Conservation (phyloP, 2,797 vertebrate genomes). For the Microctenopoma stevenorrisi region DNA sequence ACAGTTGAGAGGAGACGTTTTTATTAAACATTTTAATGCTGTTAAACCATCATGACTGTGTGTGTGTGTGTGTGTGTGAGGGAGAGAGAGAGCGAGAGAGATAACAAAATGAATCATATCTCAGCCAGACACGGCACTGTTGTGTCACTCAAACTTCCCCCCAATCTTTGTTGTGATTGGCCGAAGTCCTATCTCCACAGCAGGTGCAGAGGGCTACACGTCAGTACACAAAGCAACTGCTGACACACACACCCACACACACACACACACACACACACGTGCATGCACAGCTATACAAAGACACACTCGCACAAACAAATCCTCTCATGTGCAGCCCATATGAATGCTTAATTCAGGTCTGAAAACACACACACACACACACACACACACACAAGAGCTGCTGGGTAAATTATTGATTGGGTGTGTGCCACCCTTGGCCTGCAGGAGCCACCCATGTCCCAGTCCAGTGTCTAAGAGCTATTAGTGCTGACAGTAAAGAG, state of each 20-base stretch:
- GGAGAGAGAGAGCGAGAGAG: conserved; percentile 22
- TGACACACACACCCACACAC: conserved; percentile 11
- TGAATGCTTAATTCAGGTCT: conserved; percentile 58
- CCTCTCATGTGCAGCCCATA: conserved; percentile 50
- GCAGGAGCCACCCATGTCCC: conserved; percentile 59
- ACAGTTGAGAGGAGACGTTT: conserved; percentile 11
- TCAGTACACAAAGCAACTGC: conserved; percentile 50
- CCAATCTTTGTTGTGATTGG: conserved; percentile 72
- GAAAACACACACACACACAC: conserved; percentile 30
- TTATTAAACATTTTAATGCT: conserved; percentile 46
- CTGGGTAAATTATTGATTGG: conserved; percentile 69
- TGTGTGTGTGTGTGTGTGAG: conserved; percentile 16
- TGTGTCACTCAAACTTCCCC: conserved; percentile 75
- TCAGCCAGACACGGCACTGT: conserved; percentile 71
- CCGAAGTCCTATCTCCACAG: conserved; percentile 63
- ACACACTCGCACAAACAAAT: conserved; percentile 47
- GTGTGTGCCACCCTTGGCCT: conserved; percentile 60
- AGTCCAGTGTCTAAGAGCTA: conserved; percentile 61
- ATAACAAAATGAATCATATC: conserved; percentile 81
- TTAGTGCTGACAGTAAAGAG: conserved; percentile 76
- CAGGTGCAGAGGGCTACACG: conserved; percentile 65
- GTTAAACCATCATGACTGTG: conserved; percentile 24
- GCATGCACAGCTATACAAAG: conserved; percentile 36
- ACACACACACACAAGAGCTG: conserved; percentile 20
- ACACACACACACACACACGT: conserved; percentile 1